Conservation (phyloP, 2,888 invertebrate genomes). For the Lordiphosa fenestrarum region DNA sequence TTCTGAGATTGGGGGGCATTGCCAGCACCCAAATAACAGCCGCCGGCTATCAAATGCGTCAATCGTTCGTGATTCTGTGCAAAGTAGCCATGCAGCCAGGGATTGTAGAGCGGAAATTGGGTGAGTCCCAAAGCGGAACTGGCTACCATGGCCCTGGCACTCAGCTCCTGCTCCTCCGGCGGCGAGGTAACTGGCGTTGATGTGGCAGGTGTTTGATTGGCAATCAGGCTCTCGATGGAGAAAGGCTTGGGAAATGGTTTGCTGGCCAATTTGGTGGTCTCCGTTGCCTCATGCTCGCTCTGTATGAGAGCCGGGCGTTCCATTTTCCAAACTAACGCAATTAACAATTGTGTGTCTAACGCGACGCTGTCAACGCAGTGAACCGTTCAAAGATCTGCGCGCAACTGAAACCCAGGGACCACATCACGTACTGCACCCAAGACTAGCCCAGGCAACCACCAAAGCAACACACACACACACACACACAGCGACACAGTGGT, state of each 20-base stretch:
- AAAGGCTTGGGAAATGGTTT: constrained; percentile 78
- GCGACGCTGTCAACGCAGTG: constrained; percentile 58
- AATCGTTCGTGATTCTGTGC: constrained; percentile 79
- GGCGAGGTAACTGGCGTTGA: constrained; percentile 16
- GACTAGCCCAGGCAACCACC: constrained; percentile 41
- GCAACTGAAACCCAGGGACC: constrained; percentile 62
- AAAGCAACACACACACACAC: constrained; percentile 53
- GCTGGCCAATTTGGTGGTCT: constrained; percentile 58
- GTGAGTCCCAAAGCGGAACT: constrained; percentile 75
- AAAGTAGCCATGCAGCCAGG: constrained; percentile 80
- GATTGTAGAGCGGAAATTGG: constrained; percentile 79
- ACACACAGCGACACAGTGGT: constrained; percentile 11
- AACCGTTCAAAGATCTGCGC: constrained; percentile 77
- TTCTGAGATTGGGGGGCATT: constrained; percentile 38
- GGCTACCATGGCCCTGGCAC: constrained; percentile 72
- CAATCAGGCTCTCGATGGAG: constrained; percentile 80
- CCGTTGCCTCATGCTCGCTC: constrained; percentile 18
- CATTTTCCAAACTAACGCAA: constrained; percentile 14
- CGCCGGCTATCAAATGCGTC: constrained; percentile 76
- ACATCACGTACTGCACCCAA: constrained; percentile 62
- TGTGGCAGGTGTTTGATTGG: constrained; percentile 66
- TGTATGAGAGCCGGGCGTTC: constrained; percentile 30
- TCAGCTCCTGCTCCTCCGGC: constrained; percentile 55
- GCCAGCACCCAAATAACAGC: constrained; percentile 38
- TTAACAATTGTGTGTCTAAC: constrained; percentile 14